A percentile compares a stretch with the other conserved stretches of the same genome.
Conservation (phyloP, 2,888 invertebrate species). For the Cheilosia scutellata region DNA sequence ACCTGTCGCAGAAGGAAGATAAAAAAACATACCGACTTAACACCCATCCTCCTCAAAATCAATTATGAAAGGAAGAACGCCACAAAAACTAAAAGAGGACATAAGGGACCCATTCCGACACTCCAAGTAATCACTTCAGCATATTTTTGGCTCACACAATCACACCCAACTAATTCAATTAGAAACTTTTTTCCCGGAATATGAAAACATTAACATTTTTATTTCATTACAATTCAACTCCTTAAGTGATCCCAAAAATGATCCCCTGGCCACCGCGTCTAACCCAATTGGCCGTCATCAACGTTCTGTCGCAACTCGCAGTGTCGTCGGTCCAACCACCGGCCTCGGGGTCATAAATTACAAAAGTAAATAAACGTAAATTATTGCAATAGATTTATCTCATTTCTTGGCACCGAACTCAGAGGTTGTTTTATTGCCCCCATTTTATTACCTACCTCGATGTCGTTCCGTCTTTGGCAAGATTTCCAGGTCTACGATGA, state of each 20-base stretch:
- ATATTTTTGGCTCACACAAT: constrained; percentile 31
- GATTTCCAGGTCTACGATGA: neutral
- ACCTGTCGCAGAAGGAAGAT: neutral
- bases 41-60: neutral
- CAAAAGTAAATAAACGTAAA: constrained; percentile 75
- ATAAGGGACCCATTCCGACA: constrained; percentile 5
- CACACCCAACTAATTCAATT: constrained; percentile 63
- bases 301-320: constrained; percentile 40
- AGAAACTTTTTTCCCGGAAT: constrained; percentile 62
- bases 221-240: constrained; percentile 68
- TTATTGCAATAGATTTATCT: constrained; percentile 75
- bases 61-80: neutral
- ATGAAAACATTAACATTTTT: constrained; percentile 72
- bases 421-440: constrained; percentile 70
- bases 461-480: constrained; percentile 60
- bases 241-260: constrained; percentile 62
- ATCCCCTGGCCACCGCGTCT: constrained; percentile 51
- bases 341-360: constrained; percentile 69
- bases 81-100: neutral
- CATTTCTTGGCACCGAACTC: constrained; percentile 53
- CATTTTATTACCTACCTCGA: constrained; percentile 73
- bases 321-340: constrained; percentile 5
- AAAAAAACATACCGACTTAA: neutral
- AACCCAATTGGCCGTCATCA: constrained; percentile 55
- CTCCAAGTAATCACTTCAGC: neutral